Percentiles rank a stretch among this genome's conserved stretches.
These are phyloP conservation scores for Coleophora flavipennella DNA, from an alignment of 2,888 invertebrate genomes.

Conservation along the genomic window DNA sequence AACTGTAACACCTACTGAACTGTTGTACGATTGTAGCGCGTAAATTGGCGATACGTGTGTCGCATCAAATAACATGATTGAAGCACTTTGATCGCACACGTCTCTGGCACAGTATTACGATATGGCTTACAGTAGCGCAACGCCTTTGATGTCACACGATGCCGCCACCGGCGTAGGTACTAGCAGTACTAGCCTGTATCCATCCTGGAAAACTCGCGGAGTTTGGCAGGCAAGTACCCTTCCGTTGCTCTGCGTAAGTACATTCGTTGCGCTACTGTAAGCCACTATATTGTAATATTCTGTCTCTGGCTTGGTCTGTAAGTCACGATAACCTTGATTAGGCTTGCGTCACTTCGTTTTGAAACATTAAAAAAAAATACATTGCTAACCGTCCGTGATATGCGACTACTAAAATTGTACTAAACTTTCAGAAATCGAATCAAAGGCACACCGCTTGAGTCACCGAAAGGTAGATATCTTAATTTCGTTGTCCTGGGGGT, in stretches of 20 bases:
- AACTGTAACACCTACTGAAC: conserved; percentile 9
- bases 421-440: conserved; percentile 33
- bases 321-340: conserved; percentile 34
- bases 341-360: too few relatives aligned
- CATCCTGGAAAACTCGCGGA: too few relatives aligned
- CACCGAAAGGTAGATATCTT: conserved; percentile 56
- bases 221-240: too few relatives aligned
- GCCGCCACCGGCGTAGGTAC: too few relatives aligned
- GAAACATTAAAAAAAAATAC: too few relatives aligned
- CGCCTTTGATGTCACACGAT: too few relatives aligned
- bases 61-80: conserved; percentile 41
- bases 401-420: conserved; percentile 41
- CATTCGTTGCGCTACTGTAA: too few relatives aligned
- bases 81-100: conserved; percentile 37
- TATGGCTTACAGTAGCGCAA: too few relatives aligned
- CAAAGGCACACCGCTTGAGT: conserved; percentile 56
- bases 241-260: too few relatives aligned
- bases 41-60: conserved; percentile 57
- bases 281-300: too few relatives aligned
- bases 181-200: too few relatives aligned
- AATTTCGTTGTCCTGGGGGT: conserved; percentile 53
- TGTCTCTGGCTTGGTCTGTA: conserved; percentile 21
- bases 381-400: conserved; percentile 36
- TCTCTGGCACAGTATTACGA: too few relatives aligned
- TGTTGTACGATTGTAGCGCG: conserved; percentile 29